phyloP scores from a whole-genome alignment of 2,113 vertebrate species.

The Dasyornis broadbenti region DNA sequence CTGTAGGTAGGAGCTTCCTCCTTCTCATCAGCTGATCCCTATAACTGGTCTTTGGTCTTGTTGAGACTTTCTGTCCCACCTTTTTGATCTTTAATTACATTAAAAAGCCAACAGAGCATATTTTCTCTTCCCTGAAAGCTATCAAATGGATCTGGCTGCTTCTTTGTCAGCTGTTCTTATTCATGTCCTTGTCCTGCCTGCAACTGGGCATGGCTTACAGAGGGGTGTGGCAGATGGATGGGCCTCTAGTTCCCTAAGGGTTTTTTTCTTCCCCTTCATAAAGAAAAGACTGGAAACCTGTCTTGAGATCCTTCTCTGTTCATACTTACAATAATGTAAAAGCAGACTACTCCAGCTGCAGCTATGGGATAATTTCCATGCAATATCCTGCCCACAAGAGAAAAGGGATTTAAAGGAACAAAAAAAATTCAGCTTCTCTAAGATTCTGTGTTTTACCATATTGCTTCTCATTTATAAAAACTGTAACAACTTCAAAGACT shows the following conservation, averaged over 20 bases:
- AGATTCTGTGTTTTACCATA: neutral
- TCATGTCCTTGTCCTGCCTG: neutral
- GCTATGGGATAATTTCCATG: neutral
- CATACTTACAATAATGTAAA: neutral
- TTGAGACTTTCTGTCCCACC: neutral
- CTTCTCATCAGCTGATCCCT: neutral
- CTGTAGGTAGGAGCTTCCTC: neutral
- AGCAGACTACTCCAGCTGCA: neutral
- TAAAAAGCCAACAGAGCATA: neutral
- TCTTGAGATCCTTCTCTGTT: neutral
- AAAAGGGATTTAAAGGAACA: neutral
- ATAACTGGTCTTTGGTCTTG: neutral
- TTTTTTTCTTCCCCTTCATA: neutral
- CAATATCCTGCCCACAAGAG: neutral
- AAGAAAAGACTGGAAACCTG: neutral
- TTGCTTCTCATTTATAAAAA: neutral
- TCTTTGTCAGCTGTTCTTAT: neutral
- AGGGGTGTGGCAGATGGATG: neutral
- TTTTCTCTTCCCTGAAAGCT: neutral
- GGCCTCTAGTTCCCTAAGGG: neutral
- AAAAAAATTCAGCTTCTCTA: neutral
- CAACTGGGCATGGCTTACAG: neutral
- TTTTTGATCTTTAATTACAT: neutral
- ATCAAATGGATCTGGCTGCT: neutral
- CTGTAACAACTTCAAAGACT: neutral